Conservation (phyloP, 1,140 invertebrate species). For the Pseudomyrmex flavicornis region DNA sequence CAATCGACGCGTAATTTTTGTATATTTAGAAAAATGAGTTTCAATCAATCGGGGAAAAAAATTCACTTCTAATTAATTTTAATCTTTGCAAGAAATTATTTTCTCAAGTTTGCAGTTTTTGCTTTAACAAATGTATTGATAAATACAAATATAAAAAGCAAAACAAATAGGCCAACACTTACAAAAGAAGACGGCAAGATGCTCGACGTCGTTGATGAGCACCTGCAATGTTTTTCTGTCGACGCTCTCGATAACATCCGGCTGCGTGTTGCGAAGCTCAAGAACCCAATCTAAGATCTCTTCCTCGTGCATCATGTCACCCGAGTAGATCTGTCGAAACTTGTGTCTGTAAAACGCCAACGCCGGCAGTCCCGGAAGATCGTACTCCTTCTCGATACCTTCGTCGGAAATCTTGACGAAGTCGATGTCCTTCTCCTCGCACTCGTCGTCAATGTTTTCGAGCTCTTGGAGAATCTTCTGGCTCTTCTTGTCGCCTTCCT, state of each 20-base stretch:
- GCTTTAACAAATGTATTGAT: background rate
- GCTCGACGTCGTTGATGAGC: constrained; percentile 95
- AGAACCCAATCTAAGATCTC: constrained; percentile 95
- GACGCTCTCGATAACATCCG: constrained; percentile 96
- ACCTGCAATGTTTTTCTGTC: constrained; percentile 95
- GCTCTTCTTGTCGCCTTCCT: constrained; percentile 95
- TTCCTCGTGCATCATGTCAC: constrained; percentile 97
- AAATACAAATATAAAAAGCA: background rate
- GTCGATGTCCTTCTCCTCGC: constrained; percentile 95
- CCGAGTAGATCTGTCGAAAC: constrained; percentile 94
- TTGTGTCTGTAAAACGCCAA: constrained; percentile 96
- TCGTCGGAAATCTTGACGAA: constrained; percentile 97
- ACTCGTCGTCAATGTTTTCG: constrained; percentile 98
- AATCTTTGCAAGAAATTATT: background rate
- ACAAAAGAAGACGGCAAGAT: constrained; percentile 97
- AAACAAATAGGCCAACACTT: constrained; percentile 82
- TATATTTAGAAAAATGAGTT: background rate
- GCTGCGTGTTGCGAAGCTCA: constrained; percentile 92
- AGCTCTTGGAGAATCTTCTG: constrained; percentile 95
- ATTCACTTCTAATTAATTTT: too few relatives aligned
- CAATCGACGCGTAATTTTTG: background rate
- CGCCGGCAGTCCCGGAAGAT: constrained; percentile 92
- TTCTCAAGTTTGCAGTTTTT: background rate
- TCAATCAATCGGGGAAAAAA: too few relatives aligned
- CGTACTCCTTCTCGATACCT: constrained; percentile 95